A percentile compares a stretch with the other conserved stretches of the same genome.
Evolutionary conservation across 1,140 invertebrate species (phyloP).

Genomic region (Drosophila sulfurigaster): DNA sequence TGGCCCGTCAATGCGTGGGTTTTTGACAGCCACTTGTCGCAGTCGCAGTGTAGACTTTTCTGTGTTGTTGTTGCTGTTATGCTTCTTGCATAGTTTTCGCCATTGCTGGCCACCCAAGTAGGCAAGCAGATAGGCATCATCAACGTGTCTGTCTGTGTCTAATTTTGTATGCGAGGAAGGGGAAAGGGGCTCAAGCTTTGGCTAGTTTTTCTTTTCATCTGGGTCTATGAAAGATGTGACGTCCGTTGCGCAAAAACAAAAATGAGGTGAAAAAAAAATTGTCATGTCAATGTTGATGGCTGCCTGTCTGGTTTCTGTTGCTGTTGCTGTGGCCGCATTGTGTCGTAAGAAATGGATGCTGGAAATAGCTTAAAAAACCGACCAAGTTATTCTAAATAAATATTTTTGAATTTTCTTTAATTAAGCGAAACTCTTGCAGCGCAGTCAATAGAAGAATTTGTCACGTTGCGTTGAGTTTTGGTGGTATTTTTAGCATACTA

Average conservation of each 20-base stretch:
- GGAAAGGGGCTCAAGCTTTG: neutral
- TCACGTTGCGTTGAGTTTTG: constrained; percentile 6
- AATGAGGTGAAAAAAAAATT: constrained; percentile 49
- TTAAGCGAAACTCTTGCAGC: constrained; percentile 13
- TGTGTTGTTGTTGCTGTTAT: constrained; percentile 11
- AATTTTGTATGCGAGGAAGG: constrained; percentile 6
- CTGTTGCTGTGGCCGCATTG: neutral
- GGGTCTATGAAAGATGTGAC: constrained; percentile 51
- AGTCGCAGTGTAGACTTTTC: neutral
- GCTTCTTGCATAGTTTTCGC: constrained; percentile 35
- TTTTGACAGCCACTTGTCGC: constrained; percentile 69
- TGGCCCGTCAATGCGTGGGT: constrained; percentile 55
- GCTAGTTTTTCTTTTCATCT: constrained; percentile 50
- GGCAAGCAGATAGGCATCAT: neutral
- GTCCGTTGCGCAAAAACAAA: constrained; percentile 50
- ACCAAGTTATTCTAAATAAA: constrained; percentile 11
- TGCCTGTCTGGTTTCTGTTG: neutral
- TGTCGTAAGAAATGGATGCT: constrained; percentile 17
- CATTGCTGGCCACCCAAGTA: constrained; percentile 56
- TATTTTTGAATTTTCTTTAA: constrained; percentile 8
- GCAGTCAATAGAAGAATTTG: constrained; percentile 2
- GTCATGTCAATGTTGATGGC: constrained; percentile 48
- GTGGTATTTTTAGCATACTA: constrained; percentile 20
- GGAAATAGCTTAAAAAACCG: constrained; percentile 8
- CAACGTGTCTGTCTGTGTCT: constrained; percentile 18